Evolutionary conservation across 2,797 vertebrate genomes (phyloP).

Genomic region (Aplochiton taeniatus): DNA sequence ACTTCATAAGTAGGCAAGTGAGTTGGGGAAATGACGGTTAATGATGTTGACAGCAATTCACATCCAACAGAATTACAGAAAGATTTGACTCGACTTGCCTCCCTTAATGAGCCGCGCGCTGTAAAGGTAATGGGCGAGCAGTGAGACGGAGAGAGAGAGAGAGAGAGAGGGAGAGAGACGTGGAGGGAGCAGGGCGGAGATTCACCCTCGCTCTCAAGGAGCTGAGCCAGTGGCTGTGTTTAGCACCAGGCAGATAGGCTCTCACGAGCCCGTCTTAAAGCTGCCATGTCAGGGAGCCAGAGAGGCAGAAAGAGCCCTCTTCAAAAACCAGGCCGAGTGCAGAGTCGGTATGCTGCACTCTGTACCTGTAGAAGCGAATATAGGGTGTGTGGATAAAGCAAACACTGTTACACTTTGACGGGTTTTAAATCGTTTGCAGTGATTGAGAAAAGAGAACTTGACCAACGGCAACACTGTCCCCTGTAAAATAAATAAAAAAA

Average conservation of each 20-base stretch:
- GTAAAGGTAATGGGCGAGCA: constrained; percentile 81
- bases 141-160: constrained; percentile 53
- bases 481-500: not conserved
- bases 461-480: too few relatives aligned
- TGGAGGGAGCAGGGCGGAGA: constrained; percentile 13
- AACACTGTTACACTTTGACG: too few relatives aligned
- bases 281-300: constrained; percentile 40
- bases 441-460: too few relatives aligned
- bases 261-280: constrained; percentile 51
- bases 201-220: constrained; percentile 23
- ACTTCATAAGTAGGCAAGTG: constrained; percentile 81
- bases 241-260: constrained; percentile 46
- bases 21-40: constrained; percentile 83
- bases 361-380: constrained; percentile 22
- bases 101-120: constrained; percentile 83
- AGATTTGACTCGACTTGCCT: constrained; percentile 85
- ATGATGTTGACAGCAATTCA: constrained; percentile 88
- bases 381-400: too few relatives aligned
- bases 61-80: constrained; percentile 80
- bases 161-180: constrained; percentile 26
- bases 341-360: constrained; percentile 22
- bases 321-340: constrained; percentile 32
- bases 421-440: too few relatives aligned
- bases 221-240: constrained; percentile 35
- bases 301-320: constrained; percentile 47